Conservation (phyloP, 2,797 vertebrate species). For the Lagocephalus sceleratus region DNA sequence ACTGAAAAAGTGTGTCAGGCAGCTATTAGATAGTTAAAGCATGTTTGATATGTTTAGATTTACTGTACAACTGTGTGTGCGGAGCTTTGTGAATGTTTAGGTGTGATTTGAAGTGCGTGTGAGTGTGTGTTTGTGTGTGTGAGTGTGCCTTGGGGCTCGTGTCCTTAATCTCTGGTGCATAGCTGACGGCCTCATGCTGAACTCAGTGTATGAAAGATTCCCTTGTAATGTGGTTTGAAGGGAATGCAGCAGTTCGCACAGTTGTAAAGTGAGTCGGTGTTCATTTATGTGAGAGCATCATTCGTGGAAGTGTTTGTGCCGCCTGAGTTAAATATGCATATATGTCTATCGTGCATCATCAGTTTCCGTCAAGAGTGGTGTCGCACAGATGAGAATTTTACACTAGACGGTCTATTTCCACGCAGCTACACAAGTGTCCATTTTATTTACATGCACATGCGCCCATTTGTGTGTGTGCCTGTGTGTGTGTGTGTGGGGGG, state of each 20-base stretch:
- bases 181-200: slow-evolving; percentile 40
- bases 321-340: slow-evolving; percentile 16
- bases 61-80: not conserved
- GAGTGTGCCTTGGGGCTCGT: not conserved
- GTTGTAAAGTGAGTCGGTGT: slow-evolving; percentile 26
- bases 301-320: slow-evolving; percentile 14
- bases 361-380: slow-evolving; percentile 58
- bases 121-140: not conserved
- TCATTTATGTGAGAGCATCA: slow-evolving; percentile 13
- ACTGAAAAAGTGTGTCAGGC: slow-evolving; percentile 57
- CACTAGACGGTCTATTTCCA: slow-evolving; percentile 54
- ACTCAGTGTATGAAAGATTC: slow-evolving; percentile 44
- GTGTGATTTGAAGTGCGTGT: slow-evolving; percentile 6
- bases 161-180: slow-evolving; percentile 26
- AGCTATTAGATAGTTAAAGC: slow-evolving; percentile 3
- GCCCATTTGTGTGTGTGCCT: slow-evolving; percentile 45
- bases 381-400: slow-evolving; percentile 55
- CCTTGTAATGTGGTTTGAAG: slow-evolving; percentile 15
- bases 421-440: slow-evolving; percentile 52
- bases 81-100: slow-evolving; percentile 3
- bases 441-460: slow-evolving; percentile 52
- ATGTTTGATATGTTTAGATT: slow-evolving; percentile 22
- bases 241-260: slow-evolving; percentile 39
- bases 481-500: not conserved
- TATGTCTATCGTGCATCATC: slow-evolving; percentile 53